Percentiles rank a stretch among this genome's conserved stretches.
Conservation (phyloP, 2,113 vertebrate species). For the Acanthochromis polyacanthus region DNA sequence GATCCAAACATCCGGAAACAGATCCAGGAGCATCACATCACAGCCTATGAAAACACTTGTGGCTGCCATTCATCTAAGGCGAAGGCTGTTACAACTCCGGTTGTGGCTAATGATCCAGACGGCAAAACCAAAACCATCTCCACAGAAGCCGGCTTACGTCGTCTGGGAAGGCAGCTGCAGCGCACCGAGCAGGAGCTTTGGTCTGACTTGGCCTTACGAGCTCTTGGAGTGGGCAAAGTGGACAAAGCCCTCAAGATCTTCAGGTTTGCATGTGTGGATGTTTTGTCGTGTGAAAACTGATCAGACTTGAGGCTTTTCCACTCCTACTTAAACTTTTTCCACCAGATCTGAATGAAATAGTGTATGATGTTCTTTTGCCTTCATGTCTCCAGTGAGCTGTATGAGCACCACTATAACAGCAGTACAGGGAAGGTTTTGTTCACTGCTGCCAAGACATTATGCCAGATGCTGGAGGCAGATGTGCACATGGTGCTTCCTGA, state of each 20-base stretch:
- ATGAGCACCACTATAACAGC: constrained; percentile 86
- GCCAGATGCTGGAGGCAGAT: constrained; percentile 90
- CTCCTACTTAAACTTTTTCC: no score
- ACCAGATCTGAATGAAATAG: no score
- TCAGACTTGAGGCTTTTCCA: background rate
- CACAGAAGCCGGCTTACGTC: constrained; percentile 83
- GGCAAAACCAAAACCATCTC: constrained; percentile 71
- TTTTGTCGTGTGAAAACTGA: background rate
- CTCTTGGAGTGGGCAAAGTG: constrained; percentile 87
- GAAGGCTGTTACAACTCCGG: constrained; percentile 39
- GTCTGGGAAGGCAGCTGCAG: constrained; percentile 88
- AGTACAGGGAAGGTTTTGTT: constrained; percentile 89
- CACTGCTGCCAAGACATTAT: constrained; percentile 88
- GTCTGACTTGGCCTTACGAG: constrained; percentile 87
- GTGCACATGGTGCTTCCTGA: constrained; percentile 86
- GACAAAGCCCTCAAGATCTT: constrained; percentile 89
- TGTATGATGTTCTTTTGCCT: background rate
- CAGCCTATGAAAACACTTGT: constrained; percentile 82
- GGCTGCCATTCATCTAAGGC: constrained; percentile 50
- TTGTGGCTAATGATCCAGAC: constrained; percentile 68
- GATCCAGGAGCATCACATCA: constrained; percentile 89
- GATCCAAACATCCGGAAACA: constrained; percentile 81
- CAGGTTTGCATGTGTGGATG: constrained; percentile 82
- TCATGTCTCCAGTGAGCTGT: constrained; percentile 82
- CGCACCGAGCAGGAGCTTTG: constrained; percentile 87